These are phyloP conservation scores for Rynchops niger DNA, from an alignment of 2,113 vertebrate species.

Conservation along the genomic window DNA sequence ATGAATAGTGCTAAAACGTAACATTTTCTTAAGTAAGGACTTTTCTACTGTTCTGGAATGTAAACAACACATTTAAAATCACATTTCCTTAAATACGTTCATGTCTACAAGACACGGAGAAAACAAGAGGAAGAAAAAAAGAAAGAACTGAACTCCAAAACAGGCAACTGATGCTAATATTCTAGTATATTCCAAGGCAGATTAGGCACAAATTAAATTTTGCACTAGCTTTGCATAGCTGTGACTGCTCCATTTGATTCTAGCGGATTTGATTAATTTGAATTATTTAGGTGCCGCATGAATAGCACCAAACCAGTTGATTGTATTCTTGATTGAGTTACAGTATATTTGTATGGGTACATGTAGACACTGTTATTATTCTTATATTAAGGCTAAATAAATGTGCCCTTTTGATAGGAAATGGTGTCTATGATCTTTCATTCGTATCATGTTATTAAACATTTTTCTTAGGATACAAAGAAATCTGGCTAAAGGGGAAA, in stretches of 20 bases:
- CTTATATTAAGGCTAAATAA: conserved; percentile 39
- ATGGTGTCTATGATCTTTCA: conserved; percentile 12
- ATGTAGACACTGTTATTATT: conserved; percentile 1
- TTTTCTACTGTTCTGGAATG: neutral
- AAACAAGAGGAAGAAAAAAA: neutral
- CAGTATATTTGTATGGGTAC: neutral
- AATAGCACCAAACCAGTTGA: neutral
- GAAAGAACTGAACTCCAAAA: neutral
- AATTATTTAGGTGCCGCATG: neutral
- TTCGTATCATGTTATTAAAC: conserved; percentile 57
- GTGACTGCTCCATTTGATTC: conserved; percentile 12
- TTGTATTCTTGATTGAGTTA: conserved; percentile 13
- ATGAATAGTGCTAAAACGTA: neutral
- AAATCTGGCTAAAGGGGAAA: conserved; percentile 19
- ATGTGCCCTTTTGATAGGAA: conserved; percentile 8
- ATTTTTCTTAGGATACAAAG: conserved; percentile 56
- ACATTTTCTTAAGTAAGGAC: neutral
- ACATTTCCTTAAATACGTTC: neutral
- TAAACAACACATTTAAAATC: neutral
- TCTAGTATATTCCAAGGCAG: neutral
- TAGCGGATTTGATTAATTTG: conserved; percentile 26
- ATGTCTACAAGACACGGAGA: neutral
- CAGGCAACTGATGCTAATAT: neutral
- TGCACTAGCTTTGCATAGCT: neutral
- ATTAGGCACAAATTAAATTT: conserved; percentile 47